Percentiles rank a stretch among this genome's conserved stretches.
phyloP scores from a whole-genome alignment of 2,113 vertebrate genomes.

The Tetraodon nigroviridis region DNA sequence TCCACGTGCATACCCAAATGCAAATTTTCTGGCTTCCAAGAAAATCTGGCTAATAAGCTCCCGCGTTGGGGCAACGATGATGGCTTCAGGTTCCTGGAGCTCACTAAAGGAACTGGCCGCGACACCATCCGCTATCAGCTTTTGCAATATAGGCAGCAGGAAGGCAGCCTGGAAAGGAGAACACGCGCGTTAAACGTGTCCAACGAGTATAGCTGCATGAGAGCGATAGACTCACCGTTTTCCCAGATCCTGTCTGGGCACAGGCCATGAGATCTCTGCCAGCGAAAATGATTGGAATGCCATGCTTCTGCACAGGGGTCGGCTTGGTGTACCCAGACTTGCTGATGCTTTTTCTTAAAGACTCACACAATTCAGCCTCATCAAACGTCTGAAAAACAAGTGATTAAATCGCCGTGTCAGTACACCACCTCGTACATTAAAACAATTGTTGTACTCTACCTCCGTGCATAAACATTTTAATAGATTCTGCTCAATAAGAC shows the following conservation, averaged over 20 bases:
- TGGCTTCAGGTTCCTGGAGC: conserved; percentile 83
- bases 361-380: conserved; percentile 80
- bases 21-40: conserved; percentile 90
- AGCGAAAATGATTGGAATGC: conserved; percentile 84
- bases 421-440: neutral
- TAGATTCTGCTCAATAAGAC: no score
- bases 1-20: conserved; percentile 75
- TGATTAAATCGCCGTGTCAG: neutral
- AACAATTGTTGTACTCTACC: no score
- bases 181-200: neutral
- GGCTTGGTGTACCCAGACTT: conserved; percentile 89
- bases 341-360: conserved; percentile 77
- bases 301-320: conserved; percentile 94
- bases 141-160: conserved; percentile 87
- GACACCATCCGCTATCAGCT: conserved; percentile 82
- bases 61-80: conserved; percentile 91
- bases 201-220: accelerated
- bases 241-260: conserved; percentile 95
- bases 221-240: conserved; percentile 80
- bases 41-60: conserved; percentile 94
- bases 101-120: conserved; percentile 82
- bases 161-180: conserved; percentile 82
- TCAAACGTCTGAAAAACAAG: conserved; percentile 78
- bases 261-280: conserved; percentile 96
- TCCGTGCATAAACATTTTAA: no score